Base-by-base conservation (phyloP, 2,113 vertebrate genomes). In the Coturnix japonica region DNA sequence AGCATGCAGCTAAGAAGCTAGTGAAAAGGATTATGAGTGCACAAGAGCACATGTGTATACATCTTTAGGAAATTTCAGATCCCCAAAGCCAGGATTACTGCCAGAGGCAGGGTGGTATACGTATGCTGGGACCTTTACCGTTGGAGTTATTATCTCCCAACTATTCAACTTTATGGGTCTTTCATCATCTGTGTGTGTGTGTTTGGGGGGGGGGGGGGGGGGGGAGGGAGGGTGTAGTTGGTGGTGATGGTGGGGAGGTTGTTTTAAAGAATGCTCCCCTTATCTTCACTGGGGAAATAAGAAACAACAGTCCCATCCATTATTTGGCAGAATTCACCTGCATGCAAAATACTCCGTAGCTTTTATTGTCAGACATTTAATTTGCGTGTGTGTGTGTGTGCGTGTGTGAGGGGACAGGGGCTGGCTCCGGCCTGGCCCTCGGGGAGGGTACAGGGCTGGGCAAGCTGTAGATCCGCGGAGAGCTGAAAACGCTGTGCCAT, bases 41-140 rank as follows among this genome's bases (percentile, higher is more conserved):
- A 98, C 97, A 98, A 97, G 97, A 97, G 97, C 98, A 98, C 98
- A 98, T 99, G 98, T 98, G 98, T 98, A 96, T 98, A 98, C 98
- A 98, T 98, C 98, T 98, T 98, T 98, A 98, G 98, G 98, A 97
- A 98, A 99, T 98, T 98, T 98, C 97, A 98, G 97, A 97, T 97
- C 97, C 97, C 98, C 94, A 98, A 98, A 98, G 98, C 98, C 97
- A 96, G 98, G 98, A 98, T 99, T 98, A 98, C 96, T 97, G 98
- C 96, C 95, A 97, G 96, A 97, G 96, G 90, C 95, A 98, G 98
- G 95, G 96, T 97, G 96, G 97, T 95, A 97, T 96, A 97, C 86
- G 67, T 96, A 95, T 35, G 93, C 95, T 91, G 85, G 93, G 94
- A 97, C 96, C 96, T 97, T 97, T 95, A 94, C 95, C 86, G 64